A percentile compares a stretch with the other conserved stretches of the same genome.
Evolutionary conservation across 2,113 vertebrate species (phyloP).

Genomic region (Ahaetulla prasina): DNA sequence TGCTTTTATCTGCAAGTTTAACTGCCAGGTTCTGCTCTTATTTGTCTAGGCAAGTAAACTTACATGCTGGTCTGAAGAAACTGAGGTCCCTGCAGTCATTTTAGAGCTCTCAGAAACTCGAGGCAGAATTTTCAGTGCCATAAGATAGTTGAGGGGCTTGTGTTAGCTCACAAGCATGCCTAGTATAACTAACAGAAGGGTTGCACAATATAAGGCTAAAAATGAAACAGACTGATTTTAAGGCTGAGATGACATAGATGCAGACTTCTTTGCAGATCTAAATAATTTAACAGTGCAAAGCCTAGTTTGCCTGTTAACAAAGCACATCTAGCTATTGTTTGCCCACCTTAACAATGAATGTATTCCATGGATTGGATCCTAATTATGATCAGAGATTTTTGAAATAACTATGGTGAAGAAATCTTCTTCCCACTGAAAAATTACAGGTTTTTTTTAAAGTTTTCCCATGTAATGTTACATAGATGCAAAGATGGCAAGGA

Average conservation of each 20-base stretch:
- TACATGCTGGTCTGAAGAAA: constrained; percentile 52
- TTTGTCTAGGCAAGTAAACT: constrained; percentile 55
- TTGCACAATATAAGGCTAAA: constrained; percentile 59
- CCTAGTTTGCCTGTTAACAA: constrained; percentile 52
- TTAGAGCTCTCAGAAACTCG: constrained; percentile 57
- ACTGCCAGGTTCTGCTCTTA: constrained; percentile 50
- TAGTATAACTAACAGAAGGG: constrained; percentile 64
- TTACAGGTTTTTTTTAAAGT: neutral
- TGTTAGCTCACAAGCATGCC: constrained; percentile 61
- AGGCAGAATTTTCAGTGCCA: constrained; percentile 60
- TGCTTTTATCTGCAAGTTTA: neutral
- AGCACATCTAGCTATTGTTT: constrained; percentile 53
- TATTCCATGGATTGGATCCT: neutral
- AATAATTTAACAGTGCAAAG: constrained; percentile 73
- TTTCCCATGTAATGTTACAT: neutral
- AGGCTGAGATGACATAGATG: constrained; percentile 67
- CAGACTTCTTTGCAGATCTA: constrained; percentile 63
- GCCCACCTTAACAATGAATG: neutral
- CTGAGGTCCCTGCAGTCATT: constrained; percentile 57
- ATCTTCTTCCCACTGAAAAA: neutral
- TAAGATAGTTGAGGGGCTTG: constrained; percentile 61
- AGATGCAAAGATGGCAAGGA: neutral
- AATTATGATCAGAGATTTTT: neutral
- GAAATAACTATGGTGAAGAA: neutral
- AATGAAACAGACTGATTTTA: constrained; percentile 66